Base-by-base conservation (phyloP, 2,888 invertebrate species). In the Drosophila diplacantha region DNA sequence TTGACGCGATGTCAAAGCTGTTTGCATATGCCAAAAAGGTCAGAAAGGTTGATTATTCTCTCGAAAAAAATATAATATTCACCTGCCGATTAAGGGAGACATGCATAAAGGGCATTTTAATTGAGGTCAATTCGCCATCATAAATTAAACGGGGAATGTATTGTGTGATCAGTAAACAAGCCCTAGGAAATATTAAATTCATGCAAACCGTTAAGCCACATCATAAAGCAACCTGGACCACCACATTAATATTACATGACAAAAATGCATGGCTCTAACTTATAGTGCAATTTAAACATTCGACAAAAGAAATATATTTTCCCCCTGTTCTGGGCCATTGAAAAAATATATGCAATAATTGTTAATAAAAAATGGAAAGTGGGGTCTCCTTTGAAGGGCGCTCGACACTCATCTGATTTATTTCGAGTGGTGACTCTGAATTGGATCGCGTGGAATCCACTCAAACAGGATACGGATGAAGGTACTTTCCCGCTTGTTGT, bases 381-480 rank as follows among this genome's bases (percentile, higher is more conserved):
- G 3, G 22, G 38, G 22, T 8, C 29, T 26, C 2, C 4, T 41
- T 12, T 43, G 41, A 32, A 66, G 57, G 43, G 37, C 18, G 29
- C 32, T 50, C 32, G 16, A 56, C 41, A 6, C 35, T 58, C 24
- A 58, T 58, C 24, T 31, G 44, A 43, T 59, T 43, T 43, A 44
- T 46, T 46, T 64, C 24, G 35, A 53, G 65, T 29, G 65, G 34
- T 26, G 44, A 52, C 39, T 52, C 67, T 37, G 31, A 38, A 52
- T 26, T 22, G 53, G 14, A 34, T 20, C 24, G 41, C 54, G 9
- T 29, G 31, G 41, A 47, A 26, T 49, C 26, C 39, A 39, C 38
- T 41, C 18, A 8, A 49, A n/a, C 26, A n/a, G 39, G 38, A 61
- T 61, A n/a, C 12, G 20, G 16, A 34, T 16, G 24, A 44, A 46